These are phyloP conservation scores for Heliconius congener DNA, from an alignment of 1,140 invertebrate genomes.

Conservation along the genomic window DNA sequence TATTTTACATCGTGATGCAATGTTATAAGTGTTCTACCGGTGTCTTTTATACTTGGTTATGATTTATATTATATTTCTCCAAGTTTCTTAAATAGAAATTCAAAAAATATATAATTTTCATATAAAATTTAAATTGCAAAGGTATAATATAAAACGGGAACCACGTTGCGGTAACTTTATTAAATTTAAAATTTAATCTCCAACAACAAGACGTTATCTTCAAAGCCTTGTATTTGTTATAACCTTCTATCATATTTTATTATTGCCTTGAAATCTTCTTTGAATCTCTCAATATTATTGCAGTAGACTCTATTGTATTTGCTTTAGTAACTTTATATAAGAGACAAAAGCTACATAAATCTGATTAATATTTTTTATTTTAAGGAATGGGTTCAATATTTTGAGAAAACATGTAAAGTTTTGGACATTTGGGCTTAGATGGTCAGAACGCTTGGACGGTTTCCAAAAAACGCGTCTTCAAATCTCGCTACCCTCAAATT, in stretches of 20 bases:
- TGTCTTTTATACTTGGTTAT: too few species aligned
- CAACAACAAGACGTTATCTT: background rate
- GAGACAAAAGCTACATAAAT: background rate
- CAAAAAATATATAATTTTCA: too few species aligned
- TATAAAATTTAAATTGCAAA: background rate
- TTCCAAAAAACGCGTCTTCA: too few species aligned
- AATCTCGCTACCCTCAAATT: too few species aligned
- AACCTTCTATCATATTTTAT: slow-evolving; percentile 9
- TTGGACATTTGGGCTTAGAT: too few species aligned
- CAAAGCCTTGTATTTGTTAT: slow-evolving; percentile 2
- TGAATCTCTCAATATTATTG: background rate
- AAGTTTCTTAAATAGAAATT: too few species aligned
- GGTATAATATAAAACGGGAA: background rate
- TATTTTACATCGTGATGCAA: too few species aligned
- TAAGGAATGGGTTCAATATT: background rate
- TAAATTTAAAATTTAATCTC: background rate
- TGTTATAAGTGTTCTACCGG: too few species aligned
- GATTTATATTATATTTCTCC: too few species aligned
- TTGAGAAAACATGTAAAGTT: too few species aligned
- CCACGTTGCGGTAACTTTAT: background rate
- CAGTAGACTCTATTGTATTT: background rate
- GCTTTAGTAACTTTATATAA: background rate
- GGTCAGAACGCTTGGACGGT: too few species aligned
- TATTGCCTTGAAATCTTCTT: background rate
- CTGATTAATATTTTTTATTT: background rate